Conservation (phyloP, 2,113 vertebrate species). For the Neolamprologus brichardi region DNA sequence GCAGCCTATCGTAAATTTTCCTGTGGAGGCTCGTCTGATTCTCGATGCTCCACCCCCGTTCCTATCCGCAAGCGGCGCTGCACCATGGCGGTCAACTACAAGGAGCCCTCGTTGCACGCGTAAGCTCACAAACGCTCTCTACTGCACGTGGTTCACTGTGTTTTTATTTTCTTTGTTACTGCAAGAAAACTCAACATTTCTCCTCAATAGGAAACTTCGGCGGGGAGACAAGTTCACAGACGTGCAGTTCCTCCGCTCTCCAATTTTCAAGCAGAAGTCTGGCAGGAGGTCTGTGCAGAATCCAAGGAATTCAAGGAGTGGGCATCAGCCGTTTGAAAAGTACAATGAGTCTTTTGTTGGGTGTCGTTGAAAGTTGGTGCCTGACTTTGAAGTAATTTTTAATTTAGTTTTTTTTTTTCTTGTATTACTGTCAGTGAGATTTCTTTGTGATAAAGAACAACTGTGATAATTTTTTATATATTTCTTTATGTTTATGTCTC, state of each 20-base stretch:
- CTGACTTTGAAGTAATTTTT: background rate
- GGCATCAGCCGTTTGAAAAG: constrained; percentile 51
- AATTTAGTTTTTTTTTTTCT: background rate
- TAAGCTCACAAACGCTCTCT: constrained; percentile 38
- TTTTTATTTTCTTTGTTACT: background rate
- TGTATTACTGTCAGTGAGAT: background rate
- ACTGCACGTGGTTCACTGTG: background rate
- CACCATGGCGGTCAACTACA: constrained; percentile 77
- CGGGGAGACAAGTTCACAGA: constrained; percentile 93
- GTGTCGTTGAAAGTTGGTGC: constrained; percentile 46
- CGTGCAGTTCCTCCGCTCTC: constrained; percentile 82
- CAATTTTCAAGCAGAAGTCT: constrained; percentile 75
- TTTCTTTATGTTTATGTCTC: background rate
- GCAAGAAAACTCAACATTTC: background rate
- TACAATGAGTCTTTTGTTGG: constrained; percentile 77
- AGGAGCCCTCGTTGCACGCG: constrained; percentile 79
- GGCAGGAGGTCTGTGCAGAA: constrained; percentile 33
- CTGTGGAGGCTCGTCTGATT: constrained; percentile 27
- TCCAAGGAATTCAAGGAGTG: constrained; percentile 33
- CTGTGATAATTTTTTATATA: background rate
- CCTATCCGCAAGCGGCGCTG: constrained; percentile 73
- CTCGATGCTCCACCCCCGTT: constrained; percentile 10
- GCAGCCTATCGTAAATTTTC: constrained; percentile 60
- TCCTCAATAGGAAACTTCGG: constrained; percentile 81
- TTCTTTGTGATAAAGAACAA: background rate